Conservation (phyloP, 2,888 invertebrate genomes). For the Microdon myrmicae region DNA sequence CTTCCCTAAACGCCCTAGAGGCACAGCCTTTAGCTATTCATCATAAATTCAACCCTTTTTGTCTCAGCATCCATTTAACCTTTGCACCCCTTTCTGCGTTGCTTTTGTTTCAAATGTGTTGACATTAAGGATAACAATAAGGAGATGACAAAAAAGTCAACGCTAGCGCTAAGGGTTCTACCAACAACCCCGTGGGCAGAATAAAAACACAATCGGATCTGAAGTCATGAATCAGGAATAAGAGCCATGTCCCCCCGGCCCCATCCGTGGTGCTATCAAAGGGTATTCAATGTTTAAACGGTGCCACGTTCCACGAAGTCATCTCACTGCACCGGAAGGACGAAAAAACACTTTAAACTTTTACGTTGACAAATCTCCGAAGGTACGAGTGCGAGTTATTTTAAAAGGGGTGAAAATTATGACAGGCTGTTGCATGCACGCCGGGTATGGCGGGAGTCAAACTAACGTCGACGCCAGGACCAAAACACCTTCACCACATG, state of each 20-base stretch:
- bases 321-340: conserved; percentile 6
- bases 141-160: conserved; percentile 19
- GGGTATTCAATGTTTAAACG: conserved; percentile 35
- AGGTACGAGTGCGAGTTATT: too few relatives aligned
- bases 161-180: conserved; percentile 31
- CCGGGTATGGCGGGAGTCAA: conserved; percentile 11
- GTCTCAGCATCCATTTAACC: conserved; percentile 38
- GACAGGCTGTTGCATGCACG: conserved; percentile 50
- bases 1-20: conserved; percentile 28
- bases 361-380: conserved; percentile 30
- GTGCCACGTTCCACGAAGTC: conserved; percentile 23
- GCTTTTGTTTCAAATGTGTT: conserved; percentile 51
- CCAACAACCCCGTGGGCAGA: conserved; percentile 15
- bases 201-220: conserved; percentile 31
- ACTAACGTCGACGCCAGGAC: conserved; percentile 42
- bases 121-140: conserved; percentile 52
- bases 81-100: conserved; percentile 7
- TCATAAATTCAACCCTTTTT: conserved; percentile 51
- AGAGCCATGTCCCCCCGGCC: conserved; percentile 3
- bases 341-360: conserved; percentile 39
- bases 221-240: conserved; percentile 47
- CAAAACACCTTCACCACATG: conserved; percentile 45
- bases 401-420: conserved; percentile 44
- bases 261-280: conserved; percentile 14
- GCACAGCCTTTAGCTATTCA: conserved; percentile 20